Conservation (phyloP, 2,888 invertebrate species). For the Leptopilina myrica region DNA sequence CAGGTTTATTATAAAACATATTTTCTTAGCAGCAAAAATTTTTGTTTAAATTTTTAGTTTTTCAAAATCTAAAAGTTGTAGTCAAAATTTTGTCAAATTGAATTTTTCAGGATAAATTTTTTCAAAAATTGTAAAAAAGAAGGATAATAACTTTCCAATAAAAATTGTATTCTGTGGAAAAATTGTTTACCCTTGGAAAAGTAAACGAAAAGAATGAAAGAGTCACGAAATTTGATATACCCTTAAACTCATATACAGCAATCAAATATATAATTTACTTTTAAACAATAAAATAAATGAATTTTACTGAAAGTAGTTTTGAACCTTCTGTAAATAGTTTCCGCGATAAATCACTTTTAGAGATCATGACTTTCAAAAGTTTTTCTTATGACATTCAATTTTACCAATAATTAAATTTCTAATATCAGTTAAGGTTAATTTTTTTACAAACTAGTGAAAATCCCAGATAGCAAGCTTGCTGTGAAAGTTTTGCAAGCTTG, state of each 20-base stretch:
- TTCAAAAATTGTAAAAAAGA: too few species aligned
- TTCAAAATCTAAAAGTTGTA: too few species aligned
- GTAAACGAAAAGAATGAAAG: neutral
- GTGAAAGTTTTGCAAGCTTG: too few species aligned
- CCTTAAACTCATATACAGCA: constrained; percentile 36
- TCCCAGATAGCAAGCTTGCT: neutral
- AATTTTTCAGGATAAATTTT: too few species aligned
- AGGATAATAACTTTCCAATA: too few species aligned
- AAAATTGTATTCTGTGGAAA: too few species aligned
- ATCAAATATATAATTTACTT: constrained; percentile 37
- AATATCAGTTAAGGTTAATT: neutral
- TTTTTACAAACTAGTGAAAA: neutral
- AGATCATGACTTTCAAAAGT: constrained; percentile 7
- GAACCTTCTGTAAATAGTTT: constrained; percentile 25
- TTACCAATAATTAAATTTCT: neutral
- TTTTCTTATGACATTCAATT: neutral
- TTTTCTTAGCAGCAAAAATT: too few species aligned
- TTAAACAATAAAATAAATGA: neutral
- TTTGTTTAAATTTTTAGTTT: too few species aligned
- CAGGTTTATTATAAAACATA: too few species aligned
- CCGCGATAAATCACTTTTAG: constrained; percentile 21
- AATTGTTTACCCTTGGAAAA: neutral
- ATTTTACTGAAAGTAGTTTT: constrained; percentile 23
- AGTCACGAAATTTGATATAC: constrained; percentile 10
- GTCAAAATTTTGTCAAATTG: too few species aligned